Conservation (phyloP, 2,797 vertebrate species). For the Myotis vivesi region DNA sequence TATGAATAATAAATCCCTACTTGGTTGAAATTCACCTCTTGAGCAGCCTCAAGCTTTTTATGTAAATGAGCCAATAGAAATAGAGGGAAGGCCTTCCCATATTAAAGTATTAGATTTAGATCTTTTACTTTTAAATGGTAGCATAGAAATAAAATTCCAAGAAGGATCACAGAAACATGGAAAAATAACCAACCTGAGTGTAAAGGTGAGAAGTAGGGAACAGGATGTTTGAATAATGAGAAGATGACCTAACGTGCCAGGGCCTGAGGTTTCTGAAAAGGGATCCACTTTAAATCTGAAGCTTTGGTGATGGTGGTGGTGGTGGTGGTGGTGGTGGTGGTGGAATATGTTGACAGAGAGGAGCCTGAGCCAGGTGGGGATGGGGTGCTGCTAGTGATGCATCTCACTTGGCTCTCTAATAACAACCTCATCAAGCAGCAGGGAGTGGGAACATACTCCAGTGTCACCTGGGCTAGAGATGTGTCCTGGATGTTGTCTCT, state of each 20-base stretch:
- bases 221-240: not conserved
- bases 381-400: not conserved
- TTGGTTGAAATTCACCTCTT: not conserved
- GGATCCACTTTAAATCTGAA: not conserved
- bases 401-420: not conserved
- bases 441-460: not conserved
- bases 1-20: not conserved
- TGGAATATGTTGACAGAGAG: not conserved
- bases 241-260: not conserved
- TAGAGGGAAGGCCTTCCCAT: not conserved
- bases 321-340: not conserved
- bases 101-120: conserved; percentile 6
- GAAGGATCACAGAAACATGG: not conserved
- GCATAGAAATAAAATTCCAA: conserved; percentile 3
- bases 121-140: not conserved
- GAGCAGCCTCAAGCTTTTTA: not conserved
- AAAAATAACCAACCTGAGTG: not conserved
- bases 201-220: not conserved
- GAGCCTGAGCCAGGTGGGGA: not conserved
- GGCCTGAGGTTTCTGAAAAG: not conserved
- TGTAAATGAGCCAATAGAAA: not conserved
- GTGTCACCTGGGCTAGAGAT: not conserved
- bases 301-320: not conserved
- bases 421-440: not conserved
- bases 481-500: conserved; percentile 13